Base-by-base conservation (phyloP, 1,140 invertebrate genomes). In the Drosophila nannoptera region DNA sequence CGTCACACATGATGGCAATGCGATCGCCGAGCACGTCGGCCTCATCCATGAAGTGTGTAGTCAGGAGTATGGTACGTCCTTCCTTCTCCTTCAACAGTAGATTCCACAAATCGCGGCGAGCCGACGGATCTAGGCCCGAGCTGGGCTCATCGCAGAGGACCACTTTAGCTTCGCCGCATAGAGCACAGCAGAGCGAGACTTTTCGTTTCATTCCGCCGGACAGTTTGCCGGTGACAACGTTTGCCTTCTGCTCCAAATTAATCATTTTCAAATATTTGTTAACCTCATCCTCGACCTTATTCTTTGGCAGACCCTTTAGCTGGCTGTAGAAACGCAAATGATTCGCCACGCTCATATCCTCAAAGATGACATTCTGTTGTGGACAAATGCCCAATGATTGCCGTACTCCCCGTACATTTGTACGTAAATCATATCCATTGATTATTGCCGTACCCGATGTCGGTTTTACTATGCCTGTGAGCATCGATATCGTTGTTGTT, bases 1-100 rank as follows among this genome's bases (percentile, higher is more conserved):
- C 97, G 32, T 92, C 91, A 68, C 95, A 93, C 92, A 99, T 94
- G 53, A 98, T 97, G 3, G 96, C 96, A 76, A 98, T 96, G 76
- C 97, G 92, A 90, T 99, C 97, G 0, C 97, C 97, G 1, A 99
- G 91, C 35, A 96, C 92, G 91, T 99, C 97, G 42, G 97, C 97
- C 91, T 99, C 98, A 89, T 99, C 97, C 97, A 99, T 99, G 89
- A 97, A 98, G 90, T 99, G 98, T 8, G 98, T 99, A n/a, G 97
- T 97, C 48, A 99, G 91, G 2, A 99, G 89, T 61, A 99, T 94
- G 4, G 97, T 98, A 40, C 92, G 90, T 0, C 90, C 90, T 16
- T 88, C 77, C 73, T 92, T 92, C 73, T 93, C 92, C 49, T 83
- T 82, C 72, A 92, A 89, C 40, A 97, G 89, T 42, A 97, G 87